These are phyloP conservation scores for Nasonia oneida DNA, from an alignment of 2,888 invertebrate genomes.

Conservation along the genomic window DNA sequence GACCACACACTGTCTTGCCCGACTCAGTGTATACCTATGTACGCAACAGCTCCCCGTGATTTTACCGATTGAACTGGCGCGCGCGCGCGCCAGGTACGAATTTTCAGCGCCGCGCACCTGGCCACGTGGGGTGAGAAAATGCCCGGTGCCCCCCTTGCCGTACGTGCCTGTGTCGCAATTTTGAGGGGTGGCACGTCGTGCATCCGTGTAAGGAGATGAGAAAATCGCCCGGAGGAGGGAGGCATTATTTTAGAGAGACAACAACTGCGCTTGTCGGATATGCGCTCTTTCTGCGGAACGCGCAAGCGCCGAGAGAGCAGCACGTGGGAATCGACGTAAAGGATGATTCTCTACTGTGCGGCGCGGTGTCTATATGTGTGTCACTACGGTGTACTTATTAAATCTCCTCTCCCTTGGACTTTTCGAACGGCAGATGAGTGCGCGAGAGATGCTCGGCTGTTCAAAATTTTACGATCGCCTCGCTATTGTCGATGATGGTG, in stretches of 20 bases:
- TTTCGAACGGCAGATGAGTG: not conserved
- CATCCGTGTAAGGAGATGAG: slow-evolving; percentile 6
- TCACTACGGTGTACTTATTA: not conserved
- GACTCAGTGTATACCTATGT: not conserved
- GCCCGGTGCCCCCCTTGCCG: not conserved
- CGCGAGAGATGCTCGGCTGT: not conserved
- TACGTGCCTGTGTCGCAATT: slow-evolving; percentile 24
- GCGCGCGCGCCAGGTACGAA: slow-evolving; percentile 55
- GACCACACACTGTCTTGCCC: not conserved
- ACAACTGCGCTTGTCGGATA: slow-evolving; percentile 7
- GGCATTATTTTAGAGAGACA: slow-evolving; percentile 39
- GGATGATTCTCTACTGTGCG: slow-evolving; percentile 57
- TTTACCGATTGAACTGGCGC: slow-evolving; percentile 7
- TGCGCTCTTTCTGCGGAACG: not conserved
- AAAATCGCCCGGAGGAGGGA: slow-evolving; percentile 41
- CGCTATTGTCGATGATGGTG: not conserved
- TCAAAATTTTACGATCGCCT: slow-evolving; percentile 28
- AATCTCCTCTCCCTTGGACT: not conserved
- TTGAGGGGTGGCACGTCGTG: slow-evolving; percentile 48
- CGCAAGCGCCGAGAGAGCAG: not conserved
- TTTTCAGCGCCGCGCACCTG: slow-evolving; percentile 56
- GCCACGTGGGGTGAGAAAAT: slow-evolving; percentile 59
- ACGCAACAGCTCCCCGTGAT: not conserved
- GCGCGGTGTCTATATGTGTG: slow-evolving; percentile 28
- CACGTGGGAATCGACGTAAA: slow-evolving; percentile 54